Percentiles rank a stretch among this genome's conserved stretches.
phyloP scores from a whole-genome alignment of 1,140 invertebrate genomes.

The Alviniconcha marisindica region DNA sequence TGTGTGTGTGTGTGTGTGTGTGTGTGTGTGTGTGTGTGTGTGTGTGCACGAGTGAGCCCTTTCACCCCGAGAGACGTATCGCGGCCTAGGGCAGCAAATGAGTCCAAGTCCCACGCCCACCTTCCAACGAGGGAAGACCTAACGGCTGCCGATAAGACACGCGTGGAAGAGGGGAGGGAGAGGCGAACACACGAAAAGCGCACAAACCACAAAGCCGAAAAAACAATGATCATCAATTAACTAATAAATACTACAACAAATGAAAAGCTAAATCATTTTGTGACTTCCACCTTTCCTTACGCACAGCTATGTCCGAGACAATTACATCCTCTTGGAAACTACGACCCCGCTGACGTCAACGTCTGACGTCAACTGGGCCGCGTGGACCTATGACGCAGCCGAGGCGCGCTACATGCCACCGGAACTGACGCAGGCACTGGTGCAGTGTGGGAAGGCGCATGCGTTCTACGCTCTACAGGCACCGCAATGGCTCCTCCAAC shows the following conservation, averaged over 20 bases:
- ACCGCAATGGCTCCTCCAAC: neutral
- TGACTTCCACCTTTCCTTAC: neutral
- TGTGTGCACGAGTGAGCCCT: no score
- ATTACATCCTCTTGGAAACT: constrained; percentile 9
- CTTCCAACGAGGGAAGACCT: no score
- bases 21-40: constrained; percentile 9
- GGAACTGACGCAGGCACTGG: constrained; percentile 18
- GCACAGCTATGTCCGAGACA: constrained; percentile 7
- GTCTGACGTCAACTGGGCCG: constrained; percentile 26
- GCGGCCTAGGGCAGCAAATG: no score
- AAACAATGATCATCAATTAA: no score
- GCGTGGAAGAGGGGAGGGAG: no score
- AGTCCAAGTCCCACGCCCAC: no score
- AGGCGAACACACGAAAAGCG: no score
- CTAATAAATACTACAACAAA: no score
- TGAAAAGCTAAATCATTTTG: neutral
- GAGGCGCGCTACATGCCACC: constrained; percentile 12
- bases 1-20: constrained; percentile 24
- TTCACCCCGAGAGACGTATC: no score
- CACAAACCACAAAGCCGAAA: no score
- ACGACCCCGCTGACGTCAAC: neutral
- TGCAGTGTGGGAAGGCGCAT: constrained; percentile 5
- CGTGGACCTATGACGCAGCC: constrained; percentile 22
- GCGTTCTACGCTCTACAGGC: neutral
- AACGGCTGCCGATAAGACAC: no score